Evolutionary conservation across 2,797 vertebrate genomes (phyloP).

Genomic region (Argyrosomus regius): DNA sequence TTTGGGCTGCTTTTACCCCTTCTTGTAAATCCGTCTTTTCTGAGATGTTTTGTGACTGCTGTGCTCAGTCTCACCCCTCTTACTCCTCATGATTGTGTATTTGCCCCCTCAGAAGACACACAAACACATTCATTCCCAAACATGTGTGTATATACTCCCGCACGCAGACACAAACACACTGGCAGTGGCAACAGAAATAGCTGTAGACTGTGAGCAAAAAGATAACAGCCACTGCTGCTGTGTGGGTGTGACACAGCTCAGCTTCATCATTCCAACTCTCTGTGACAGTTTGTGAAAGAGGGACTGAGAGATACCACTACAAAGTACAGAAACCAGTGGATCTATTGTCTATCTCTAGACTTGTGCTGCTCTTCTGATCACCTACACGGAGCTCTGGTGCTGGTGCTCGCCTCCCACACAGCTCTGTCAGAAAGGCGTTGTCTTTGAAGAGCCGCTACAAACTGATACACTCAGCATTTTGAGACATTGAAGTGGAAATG

Average conservation of each 20-base stretch:
- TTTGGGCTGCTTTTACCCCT: constrained; percentile 55
- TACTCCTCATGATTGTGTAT: constrained; percentile 51
- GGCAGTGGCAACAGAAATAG: constrained; percentile 68
- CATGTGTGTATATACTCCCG: constrained; percentile 4
- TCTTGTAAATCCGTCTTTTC: constrained; percentile 54
- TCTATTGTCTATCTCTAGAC: constrained; percentile 57
- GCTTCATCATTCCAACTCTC: constrained; percentile 60
- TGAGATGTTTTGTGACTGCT: constrained; percentile 56
- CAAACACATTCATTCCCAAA: constrained; percentile 31
- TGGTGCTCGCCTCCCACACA: constrained; percentile 39
- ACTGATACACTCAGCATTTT: constrained; percentile 57
- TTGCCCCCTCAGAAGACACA: constrained; percentile 50
- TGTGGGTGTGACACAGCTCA: constrained; percentile 75
- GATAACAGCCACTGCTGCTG: constrained; percentile 75
- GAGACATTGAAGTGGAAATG: constrained; percentile 50
- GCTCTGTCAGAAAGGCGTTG: constrained; percentile 34
- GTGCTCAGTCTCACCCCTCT: constrained; percentile 54
- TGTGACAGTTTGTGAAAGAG: constrained; percentile 50
- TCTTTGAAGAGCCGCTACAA: constrained; percentile 55
- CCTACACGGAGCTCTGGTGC: constrained; percentile 46
- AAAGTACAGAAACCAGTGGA: constrained; percentile 59
- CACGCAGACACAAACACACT: constrained; percentile 50
- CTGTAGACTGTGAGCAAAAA: constrained; percentile 64
- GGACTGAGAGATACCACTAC: constrained; percentile 55
- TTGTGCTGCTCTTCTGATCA: constrained; percentile 55